Evolutionary conservation across 2,797 vertebrate genomes (phyloP).

Genomic region (Sebastes minor): DNA sequence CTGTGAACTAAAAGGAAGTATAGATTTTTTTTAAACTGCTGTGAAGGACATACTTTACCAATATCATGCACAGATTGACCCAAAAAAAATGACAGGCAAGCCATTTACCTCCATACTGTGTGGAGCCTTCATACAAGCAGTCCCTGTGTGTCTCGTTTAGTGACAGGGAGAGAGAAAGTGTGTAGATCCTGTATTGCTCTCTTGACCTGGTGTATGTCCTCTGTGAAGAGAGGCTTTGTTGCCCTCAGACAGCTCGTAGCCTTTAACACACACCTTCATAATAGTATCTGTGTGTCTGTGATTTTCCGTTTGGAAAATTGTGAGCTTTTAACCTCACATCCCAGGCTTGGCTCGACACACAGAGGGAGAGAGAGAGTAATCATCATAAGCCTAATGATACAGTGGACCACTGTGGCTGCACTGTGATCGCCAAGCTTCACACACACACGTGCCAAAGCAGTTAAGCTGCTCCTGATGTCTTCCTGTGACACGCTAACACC

Average conservation of each 20-base stretch:
- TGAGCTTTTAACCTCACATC: conserved; percentile 68
- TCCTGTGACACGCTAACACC: conserved; percentile 44
- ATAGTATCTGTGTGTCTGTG: conserved; percentile 78
- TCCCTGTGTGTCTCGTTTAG: conserved; percentile 66
- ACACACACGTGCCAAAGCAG: conserved; percentile 54
- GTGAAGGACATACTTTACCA: conserved; percentile 11
- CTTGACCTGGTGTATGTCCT: conserved; percentile 67
- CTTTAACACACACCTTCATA: conserved; percentile 73
- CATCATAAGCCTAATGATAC: conserved; percentile 64
- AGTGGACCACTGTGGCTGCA: conserved; percentile 63
- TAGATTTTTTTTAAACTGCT: neutral
- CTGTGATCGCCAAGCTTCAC: conserved; percentile 43
- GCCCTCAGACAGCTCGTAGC: conserved; percentile 63
- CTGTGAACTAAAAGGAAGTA: conserved; percentile 4
- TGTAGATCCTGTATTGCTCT: conserved; percentile 66
- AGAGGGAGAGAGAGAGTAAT: conserved; percentile 47
- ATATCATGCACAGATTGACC: conserved; percentile 40
- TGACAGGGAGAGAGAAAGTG: conserved; percentile 64
- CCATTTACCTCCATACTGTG: conserved; percentile 62
- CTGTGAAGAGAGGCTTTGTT: conserved; percentile 80
- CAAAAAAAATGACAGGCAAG: conserved; percentile 53
- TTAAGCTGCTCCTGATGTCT: conserved; percentile 51
- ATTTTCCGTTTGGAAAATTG: conserved; percentile 77
- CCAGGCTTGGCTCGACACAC: conserved; percentile 28
- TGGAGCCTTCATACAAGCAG: conserved; percentile 61